Percentiles rank a stretch among this genome's conserved stretches.
Evolutionary conservation across 1,140 invertebrate genomes (phyloP).

Genomic region (Neodiprion virginianus): DNA sequence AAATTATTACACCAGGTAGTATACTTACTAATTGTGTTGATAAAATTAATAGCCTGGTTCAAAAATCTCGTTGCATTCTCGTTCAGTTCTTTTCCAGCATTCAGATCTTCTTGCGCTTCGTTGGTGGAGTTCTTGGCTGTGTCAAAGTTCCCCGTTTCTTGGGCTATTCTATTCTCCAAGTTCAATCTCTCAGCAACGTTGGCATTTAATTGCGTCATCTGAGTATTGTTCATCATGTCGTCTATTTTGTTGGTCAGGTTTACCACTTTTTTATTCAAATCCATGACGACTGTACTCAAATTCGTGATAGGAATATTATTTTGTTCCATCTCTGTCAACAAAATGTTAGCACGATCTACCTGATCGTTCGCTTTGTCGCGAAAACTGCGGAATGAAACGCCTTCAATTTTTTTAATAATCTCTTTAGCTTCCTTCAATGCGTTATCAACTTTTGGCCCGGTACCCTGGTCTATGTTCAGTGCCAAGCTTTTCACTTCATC

Average conservation of each 20-base stretch:
- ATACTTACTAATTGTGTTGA: conserved; percentile 43
- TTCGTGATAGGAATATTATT: conserved; percentile 73
- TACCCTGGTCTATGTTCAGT: conserved; percentile 69
- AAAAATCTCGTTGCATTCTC: conserved; percentile 61
- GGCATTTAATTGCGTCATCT: conserved; percentile 67
- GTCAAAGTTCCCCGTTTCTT: conserved; percentile 47
- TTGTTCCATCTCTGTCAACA: conserved; percentile 71
- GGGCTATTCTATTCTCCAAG: conserved; percentile 53
- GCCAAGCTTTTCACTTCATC: conserved; percentile 72
- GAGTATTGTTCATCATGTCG: conserved; percentile 75
- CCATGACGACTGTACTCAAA: conserved; percentile 63
- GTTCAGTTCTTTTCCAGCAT: conserved; percentile 41
- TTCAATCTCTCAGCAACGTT: conserved; percentile 70
- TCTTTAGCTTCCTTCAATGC: conserved; percentile 76
- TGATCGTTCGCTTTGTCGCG: conserved; percentile 65
- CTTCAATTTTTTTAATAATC: conserved; percentile 72
- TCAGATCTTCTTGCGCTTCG: conserved; percentile 45
- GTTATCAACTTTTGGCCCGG: conserved; percentile 76
- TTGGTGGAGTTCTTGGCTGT: conserved; percentile 49
- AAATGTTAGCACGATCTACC: conserved; percentile 67
- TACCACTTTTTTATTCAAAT: conserved; percentile 65
- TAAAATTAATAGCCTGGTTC: conserved; percentile 51
- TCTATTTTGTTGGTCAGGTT: conserved; percentile 72
- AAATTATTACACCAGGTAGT: conserved; percentile 16
- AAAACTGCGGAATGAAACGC: conserved; percentile 62